A percentile compares a stretch with the other conserved stretches of the same genome.
Evolutionary conservation across 2,888 invertebrate genomes (phyloP).

Genomic region (Acanthococcus lagerstroemiae): DNA sequence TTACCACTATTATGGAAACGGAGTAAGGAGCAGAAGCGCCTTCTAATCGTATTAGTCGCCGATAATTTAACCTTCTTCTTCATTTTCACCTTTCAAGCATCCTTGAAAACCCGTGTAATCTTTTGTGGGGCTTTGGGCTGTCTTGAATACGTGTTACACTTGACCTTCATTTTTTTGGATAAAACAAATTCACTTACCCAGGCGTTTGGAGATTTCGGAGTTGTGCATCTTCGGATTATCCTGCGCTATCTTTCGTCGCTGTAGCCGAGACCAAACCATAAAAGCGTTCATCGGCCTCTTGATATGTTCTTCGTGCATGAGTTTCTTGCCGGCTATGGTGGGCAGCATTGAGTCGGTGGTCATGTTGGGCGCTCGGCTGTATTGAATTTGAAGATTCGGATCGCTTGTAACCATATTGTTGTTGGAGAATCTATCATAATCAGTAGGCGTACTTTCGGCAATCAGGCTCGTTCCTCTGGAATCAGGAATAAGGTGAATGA

Average conservation of each 20-base stretch:
- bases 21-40: too few relatives aligned
- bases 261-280: slow-evolving; percentile 92
- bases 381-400: slow-evolving; percentile 12
- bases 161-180: too few relatives aligned
- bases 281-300: slow-evolving; percentile 97
- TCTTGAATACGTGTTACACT: too few relatives aligned
- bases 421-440: slow-evolving; percentile 24
- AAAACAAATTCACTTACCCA: slow-evolving; percentile 46
- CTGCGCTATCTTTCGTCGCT: slow-evolving; percentile 81
- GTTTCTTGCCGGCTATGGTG: slow-evolving; percentile 13
- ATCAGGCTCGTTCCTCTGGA: slow-evolving; percentile 20
- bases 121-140: too few relatives aligned
- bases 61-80: too few relatives aligned
- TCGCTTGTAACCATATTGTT: slow-evolving; percentile 22
- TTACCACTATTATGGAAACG: too few relatives aligned
- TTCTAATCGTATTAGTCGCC: too few relatives aligned
- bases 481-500: not conserved
- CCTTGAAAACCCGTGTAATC: too few relatives aligned
- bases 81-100: too few relatives aligned
- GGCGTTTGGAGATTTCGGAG: slow-evolving; percentile 78
- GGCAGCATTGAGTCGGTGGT: slow-evolving; percentile 16
- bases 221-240: slow-evolving; percentile 92
- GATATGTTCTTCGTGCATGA: slow-evolving; percentile 51
- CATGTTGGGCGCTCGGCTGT: slow-evolving; percentile 20
- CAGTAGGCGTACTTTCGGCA: slow-evolving; percentile 8